Percentiles rank a stretch among this genome's conserved stretches.
Evolutionary conservation across 2,797 vertebrate genomes (phyloP).

Genomic region (Manis pentadactyla): DNA sequence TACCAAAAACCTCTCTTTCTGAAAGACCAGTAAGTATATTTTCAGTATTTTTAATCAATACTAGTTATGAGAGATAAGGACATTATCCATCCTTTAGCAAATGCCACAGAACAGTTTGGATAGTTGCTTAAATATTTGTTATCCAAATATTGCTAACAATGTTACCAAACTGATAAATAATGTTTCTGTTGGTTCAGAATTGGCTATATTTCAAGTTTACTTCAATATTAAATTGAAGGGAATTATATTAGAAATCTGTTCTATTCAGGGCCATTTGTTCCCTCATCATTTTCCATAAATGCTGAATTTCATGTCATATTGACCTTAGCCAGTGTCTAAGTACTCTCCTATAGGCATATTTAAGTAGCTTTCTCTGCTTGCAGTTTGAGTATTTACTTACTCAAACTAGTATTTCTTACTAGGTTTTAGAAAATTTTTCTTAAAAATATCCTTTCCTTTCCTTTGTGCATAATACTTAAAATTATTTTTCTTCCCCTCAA

Average conservation of each 20-base stretch:
- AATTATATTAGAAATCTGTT: background rate
- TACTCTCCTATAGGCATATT: background rate
- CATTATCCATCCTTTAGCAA: background rate
- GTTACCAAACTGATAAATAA: background rate
- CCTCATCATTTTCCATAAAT: background rate
- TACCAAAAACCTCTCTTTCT: background rate
- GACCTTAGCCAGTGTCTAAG: background rate
- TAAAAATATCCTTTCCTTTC: background rate
- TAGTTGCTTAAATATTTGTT: background rate
- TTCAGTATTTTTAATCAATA: conserved; percentile 51
- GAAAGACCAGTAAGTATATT: conserved; percentile 8
- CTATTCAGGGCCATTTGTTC: background rate
- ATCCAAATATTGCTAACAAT: background rate
- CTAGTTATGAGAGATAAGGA: background rate
- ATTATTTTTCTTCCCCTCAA: background rate
- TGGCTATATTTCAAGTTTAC: background rate
- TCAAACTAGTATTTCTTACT: background rate
- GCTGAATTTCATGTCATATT: background rate
- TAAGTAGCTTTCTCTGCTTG: background rate
- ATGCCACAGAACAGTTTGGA: background rate
- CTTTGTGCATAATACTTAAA: background rate
- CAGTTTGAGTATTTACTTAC: background rate
- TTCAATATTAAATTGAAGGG: background rate
- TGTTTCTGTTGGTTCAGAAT: background rate
- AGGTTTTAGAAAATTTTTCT: background rate